phyloP scores from a whole-genome alignment of 1,140 invertebrate genomes.

The Aphis craccivora region DNA sequence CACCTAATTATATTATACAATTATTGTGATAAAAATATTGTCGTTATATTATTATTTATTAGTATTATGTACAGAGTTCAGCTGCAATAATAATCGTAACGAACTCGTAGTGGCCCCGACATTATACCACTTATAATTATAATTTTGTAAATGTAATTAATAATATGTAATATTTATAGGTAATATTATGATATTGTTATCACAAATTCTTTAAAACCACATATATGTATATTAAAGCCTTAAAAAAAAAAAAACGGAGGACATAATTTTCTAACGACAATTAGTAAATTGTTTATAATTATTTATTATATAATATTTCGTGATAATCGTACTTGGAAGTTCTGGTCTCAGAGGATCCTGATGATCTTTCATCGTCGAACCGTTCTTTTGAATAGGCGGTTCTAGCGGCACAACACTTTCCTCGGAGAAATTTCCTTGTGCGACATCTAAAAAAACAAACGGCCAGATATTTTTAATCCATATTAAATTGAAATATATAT shows the following conservation, averaged over 20 bases:
- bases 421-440: constrained; percentile 78
- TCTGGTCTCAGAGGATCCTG: constrained; percentile 20
- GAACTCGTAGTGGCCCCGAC: neutral
- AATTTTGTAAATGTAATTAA: neutral
- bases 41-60: neutral
- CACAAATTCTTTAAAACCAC: neutral
- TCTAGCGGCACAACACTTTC: constrained; percentile 65
- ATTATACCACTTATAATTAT: too few species aligned
- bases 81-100: neutral
- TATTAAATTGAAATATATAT: neutral
- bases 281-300: too few species aligned
- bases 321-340: neutral
- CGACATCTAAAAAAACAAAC: constrained; percentile 67
- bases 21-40: neutral
- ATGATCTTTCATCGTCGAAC: neutral
- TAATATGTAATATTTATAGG: neutral
- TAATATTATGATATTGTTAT: neutral
- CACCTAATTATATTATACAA: too few species aligned
- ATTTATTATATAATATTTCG: neutral
- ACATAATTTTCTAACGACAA: neutral
- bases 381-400: constrained; percentile 66
- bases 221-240: neutral
- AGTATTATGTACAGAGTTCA: neutral
- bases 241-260: neutral
- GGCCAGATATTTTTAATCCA: neutral